A percentile compares a stretch with the other conserved stretches of the same genome.
These are phyloP conservation scores for Limnodromus scolopaceus DNA, from an alignment of 2,797 vertebrate genomes.

Conservation along the genomic window DNA sequence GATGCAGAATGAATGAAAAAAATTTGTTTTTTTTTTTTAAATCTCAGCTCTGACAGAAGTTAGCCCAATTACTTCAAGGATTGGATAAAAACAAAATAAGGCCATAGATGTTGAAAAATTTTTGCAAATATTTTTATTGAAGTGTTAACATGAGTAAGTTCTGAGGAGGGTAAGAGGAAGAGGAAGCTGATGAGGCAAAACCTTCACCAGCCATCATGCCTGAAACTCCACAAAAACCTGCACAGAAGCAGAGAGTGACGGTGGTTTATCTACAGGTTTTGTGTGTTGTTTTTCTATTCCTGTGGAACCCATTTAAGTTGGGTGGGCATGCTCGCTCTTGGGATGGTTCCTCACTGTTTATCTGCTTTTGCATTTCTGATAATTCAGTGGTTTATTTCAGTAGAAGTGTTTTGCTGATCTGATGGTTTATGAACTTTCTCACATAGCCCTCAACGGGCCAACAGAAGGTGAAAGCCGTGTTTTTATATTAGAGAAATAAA, in stretches of 20 bases:
- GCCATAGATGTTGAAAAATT: background rate
- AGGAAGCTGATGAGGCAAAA: background rate
- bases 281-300: background rate
- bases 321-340: background rate
- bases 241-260: background rate
- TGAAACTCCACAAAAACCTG: accelerated
- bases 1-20: background rate
- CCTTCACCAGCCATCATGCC: background rate
- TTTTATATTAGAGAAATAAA: background rate
- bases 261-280: background rate
- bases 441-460: background rate
- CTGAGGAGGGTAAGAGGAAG: background rate
- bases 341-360: background rate
- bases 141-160: accelerated
- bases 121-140: background rate
- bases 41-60: background rate
- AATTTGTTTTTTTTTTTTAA: background rate
- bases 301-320: background rate
- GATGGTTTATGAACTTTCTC: background rate
- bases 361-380: background rate
- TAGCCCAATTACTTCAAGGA: background rate
- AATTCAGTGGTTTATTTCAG: background rate
- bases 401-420: background rate
- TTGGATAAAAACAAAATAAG: background rate
- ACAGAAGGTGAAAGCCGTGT: background rate